Base-by-base conservation (phyloP, 23 tunicate species). In the Botrylloides violaceus region DNA sequence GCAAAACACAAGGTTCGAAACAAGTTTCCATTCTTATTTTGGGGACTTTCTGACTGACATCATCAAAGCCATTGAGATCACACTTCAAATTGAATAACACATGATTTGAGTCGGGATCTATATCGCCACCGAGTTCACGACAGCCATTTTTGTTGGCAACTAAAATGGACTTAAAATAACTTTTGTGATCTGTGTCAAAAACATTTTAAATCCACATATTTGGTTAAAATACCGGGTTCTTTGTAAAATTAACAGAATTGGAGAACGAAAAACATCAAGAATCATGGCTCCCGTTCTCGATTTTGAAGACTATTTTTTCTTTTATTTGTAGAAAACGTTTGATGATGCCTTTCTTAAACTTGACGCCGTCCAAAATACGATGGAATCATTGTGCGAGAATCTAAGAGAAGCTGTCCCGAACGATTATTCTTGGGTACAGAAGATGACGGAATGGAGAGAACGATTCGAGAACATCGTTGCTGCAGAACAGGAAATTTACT, bases 401-500 rank as follows among this genome's bases (percentile, higher is more conserved):
- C 29, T 71, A 4, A 21, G 29, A 0, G 66, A 71, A 50, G 73
- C 35, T 26, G 66, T 49, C 22, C 49, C 72, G 35, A 75, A 36
- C 23, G 72, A 55, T 49, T 34, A 68, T 22, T 25, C 58, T 12
- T 68, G 65, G 80, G 43, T 57, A 53, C 66, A 36, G 66, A 49
- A 36, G 49, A 26, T 53, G 38, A 72, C 18, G 25, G 65, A 61
- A 32, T 35, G 71, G 31, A 32, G 83, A 49, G 79, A 77, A 24
- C 74, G 71, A 61, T 77, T 77, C 39, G 91, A 83, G 61, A 66
- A 61, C 21, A 49, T 83, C 0, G 58, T 83, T 22, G 77, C 79
- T 15, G 78, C 91, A 4, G 91, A 83, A 66, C 78, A 83, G 49
- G 64, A 81, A 61, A 59, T 63, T 48, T 72, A 77, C 77, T 63